These are phyloP conservation scores for Notothenia coriiceps DNA, from an alignment of 2,113 vertebrate genomes.

Conservation along the genomic window DNA sequence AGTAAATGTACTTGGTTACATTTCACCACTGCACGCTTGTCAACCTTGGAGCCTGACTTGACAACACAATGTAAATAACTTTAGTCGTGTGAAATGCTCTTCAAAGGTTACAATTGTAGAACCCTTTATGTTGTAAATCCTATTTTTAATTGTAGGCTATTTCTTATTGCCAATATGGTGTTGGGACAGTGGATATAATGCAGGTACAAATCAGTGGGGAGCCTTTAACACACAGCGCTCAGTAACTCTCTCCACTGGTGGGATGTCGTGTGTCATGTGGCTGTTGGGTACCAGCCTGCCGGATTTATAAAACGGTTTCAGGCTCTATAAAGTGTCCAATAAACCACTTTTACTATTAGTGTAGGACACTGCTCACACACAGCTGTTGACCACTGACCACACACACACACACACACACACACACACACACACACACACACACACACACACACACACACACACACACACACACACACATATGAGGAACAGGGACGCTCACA, in stretches of 20 bases:
- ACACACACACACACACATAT: background rate
- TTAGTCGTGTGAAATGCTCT: background rate
- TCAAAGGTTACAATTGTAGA: background rate
- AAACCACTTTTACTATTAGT: conserved; percentile 73
- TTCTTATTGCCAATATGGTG: background rate
- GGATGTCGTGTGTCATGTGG: conserved; percentile 41
- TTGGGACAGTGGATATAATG: background rate
- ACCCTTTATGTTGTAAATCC: background rate
- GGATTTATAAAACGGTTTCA: conserved; percentile 63
- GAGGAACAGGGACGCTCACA: conserved; percentile 23
- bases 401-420: conserved; percentile 6
- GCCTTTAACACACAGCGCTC: conserved; percentile 4
- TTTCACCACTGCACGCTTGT: too few species aligned
- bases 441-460: conserved; percentile 22
- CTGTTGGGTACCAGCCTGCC: conserved; percentile 15
- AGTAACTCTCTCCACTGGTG: conserved; percentile 31
- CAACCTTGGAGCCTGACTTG: background rate
- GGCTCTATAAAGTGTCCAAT: conserved; percentile 66
- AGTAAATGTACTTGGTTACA: too few species aligned
- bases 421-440: conserved; percentile 7
- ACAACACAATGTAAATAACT: background rate
- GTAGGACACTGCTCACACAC: conserved; percentile 47
- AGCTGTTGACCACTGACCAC: conserved; percentile 47
- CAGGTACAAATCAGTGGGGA: conserved; percentile 24
- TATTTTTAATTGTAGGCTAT: background rate